Percentiles rank a stretch among this genome's conserved stretches.
These are phyloP conservation scores for Temnothorax ravouxi DNA, from an alignment of 2,888 invertebrate species.

Conservation along the genomic window DNA sequence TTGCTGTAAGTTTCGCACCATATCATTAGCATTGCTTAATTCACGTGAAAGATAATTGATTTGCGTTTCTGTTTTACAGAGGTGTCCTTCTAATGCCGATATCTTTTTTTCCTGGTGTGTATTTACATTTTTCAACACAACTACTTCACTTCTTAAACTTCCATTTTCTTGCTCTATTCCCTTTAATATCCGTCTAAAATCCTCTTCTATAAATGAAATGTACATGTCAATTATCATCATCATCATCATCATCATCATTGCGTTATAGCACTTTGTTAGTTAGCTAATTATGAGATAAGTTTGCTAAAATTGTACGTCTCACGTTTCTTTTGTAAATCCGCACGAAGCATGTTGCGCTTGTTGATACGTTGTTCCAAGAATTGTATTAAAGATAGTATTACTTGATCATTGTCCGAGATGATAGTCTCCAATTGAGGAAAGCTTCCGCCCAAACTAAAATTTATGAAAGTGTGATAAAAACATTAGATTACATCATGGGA, in stretches of 20 bases:
- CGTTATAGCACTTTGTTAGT: neutral
- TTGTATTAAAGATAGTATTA: conserved; percentile 90
- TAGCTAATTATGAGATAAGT: neutral
- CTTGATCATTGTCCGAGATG: conserved; percentile 89
- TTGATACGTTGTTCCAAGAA: conserved; percentile 91
- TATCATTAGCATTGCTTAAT: conserved; percentile 89
- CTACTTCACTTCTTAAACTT: conserved; percentile 90
- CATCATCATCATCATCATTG: neutral
- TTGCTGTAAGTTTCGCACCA: conserved; percentile 88
- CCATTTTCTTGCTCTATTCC: conserved; percentile 91
- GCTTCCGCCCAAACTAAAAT: conserved; percentile 90
- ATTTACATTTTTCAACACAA: conserved; percentile 89
- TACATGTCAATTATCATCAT: neutral
- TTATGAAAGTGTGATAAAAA: neutral
- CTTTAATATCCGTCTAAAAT: conserved; percentile 88
- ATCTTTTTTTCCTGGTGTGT: conserved; percentile 90
- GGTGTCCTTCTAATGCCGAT: conserved; percentile 89
- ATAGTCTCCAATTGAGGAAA: conserved; percentile 92
- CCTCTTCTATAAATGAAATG: conserved; percentile 78
- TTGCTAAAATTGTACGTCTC: conserved; percentile 71
- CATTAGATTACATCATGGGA: neutral
- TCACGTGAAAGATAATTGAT: conserved; percentile 89
- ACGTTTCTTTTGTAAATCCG: conserved; percentile 90
- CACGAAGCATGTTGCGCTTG: conserved; percentile 89
- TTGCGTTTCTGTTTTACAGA: conserved; percentile 90